A percentile compares a stretch with the other conserved stretches of the same genome.
phyloP scores from a whole-genome alignment of 2,888 invertebrate species.

The Aporophyla lueneburgensis region DNA sequence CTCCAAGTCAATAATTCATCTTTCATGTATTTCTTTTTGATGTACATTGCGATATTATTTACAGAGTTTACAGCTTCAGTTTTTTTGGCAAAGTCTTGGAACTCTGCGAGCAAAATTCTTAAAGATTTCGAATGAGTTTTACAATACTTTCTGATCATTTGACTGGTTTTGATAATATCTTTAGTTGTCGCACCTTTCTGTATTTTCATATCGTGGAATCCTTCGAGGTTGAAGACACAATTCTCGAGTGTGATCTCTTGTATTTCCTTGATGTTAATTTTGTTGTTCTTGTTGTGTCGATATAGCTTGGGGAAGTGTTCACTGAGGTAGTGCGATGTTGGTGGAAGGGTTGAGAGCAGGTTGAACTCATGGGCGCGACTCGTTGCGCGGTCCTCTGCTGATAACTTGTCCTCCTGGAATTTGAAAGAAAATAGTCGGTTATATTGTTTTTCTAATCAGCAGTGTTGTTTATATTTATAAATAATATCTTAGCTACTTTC shows the following conservation, averaged over 20 bases:
- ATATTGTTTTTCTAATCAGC: neutral
- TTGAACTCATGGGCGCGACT: conserved; percentile 79
- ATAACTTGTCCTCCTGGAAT: conserved; percentile 77
- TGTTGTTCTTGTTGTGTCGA: conserved; percentile 60
- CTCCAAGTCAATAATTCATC: conserved; percentile 74
- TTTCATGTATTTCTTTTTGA: conserved; percentile 73
- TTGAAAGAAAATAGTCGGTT: neutral
- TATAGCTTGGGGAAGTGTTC: conserved; percentile 76
- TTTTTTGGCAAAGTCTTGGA: conserved; percentile 71
- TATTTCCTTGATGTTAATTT: conserved; percentile 64
- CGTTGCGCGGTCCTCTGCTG: conserved; percentile 70
- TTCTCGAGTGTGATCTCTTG: conserved; percentile 65
- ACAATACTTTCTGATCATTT: conserved; percentile 77
- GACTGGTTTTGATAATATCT: conserved; percentile 76
- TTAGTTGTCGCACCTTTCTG: conserved; percentile 68
- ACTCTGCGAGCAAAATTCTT: conserved; percentile 72
- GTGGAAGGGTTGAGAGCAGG: conserved; percentile 74
- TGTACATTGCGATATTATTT: conserved; percentile 73
- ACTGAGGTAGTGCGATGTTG: conserved; percentile 71
- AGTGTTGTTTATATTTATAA: neutral
- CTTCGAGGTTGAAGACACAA: conserved; percentile 72
- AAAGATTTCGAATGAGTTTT: conserved; percentile 69
- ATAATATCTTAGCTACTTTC: neutral
- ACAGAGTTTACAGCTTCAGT: conserved; percentile 72
- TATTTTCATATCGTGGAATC: conserved; percentile 68